These are phyloP conservation scores for Isoperla grammatica DNA, from an alignment of 2,888 invertebrate species.

Conservation along the genomic window DNA sequence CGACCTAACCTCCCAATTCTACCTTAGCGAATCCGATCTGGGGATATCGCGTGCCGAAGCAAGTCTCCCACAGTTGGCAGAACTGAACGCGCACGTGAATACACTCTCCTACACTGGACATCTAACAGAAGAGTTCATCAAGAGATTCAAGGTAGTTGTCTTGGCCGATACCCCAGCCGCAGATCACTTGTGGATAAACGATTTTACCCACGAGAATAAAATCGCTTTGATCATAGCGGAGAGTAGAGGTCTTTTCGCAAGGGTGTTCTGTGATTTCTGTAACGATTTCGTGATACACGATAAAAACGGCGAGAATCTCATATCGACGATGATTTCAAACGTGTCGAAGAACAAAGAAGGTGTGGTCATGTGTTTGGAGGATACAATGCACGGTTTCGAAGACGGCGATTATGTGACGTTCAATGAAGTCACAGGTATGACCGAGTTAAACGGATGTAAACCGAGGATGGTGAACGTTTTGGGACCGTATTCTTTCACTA, in stretches of 20 bases:
- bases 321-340: slow-evolving; percentile 90
- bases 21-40: slow-evolving; percentile 71
- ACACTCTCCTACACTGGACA: slow-evolving; percentile 67
- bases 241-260: slow-evolving; percentile 87
- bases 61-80: slow-evolving; percentile 72
- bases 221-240: slow-evolving; percentile 86
- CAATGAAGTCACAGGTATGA: slow-evolving; percentile 93
- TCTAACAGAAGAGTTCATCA: slow-evolving; percentile 71
- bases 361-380: slow-evolving; percentile 92
- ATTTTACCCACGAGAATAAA: slow-evolving; percentile 73
- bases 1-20: slow-evolving; percentile 90
- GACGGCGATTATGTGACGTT: slow-evolving; percentile 97
- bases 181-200: slow-evolving; percentile 76
- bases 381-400: slow-evolving; percentile 92
- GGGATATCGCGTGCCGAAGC: slow-evolving; percentile 85
- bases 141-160: slow-evolving; percentile 79
- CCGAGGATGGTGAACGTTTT: slow-evolving; percentile 88
- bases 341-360: slow-evolving; percentile 79
- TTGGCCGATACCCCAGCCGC: slow-evolving; percentile 69
- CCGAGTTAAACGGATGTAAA: slow-evolving; percentile 82
- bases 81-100: slow-evolving; percentile 88
- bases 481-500: slow-evolving; percentile 93
- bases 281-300: slow-evolving; percentile 83
- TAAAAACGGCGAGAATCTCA: slow-evolving; percentile 83
- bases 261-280: slow-evolving; percentile 97